Base-by-base conservation (phyloP, 2,797 vertebrate species). In the Enteromius argenteus region DNA sequence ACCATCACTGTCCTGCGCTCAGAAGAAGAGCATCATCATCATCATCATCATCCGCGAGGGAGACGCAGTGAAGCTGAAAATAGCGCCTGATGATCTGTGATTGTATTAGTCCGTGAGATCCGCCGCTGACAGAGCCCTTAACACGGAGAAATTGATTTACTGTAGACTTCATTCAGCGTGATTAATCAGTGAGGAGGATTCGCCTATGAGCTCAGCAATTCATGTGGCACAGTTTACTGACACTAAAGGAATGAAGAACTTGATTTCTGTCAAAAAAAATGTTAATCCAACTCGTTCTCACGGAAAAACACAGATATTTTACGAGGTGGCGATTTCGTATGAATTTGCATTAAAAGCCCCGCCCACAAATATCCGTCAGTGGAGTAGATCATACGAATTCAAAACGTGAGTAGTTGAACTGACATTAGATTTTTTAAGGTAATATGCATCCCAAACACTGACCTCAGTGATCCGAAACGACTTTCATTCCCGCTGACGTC, bases 61-160 rank as follows among this genome's bases (percentile, higher is more conserved):
- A 60, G 64, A 85, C 53, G 82, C 88, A 87, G 17, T 83, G 75
- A 77, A 89, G 88, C 88, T 87, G 88, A 89, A 89, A 80, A 89
- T 82, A 46, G 56, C 53, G 17, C 73, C 51, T 77, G 81, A 42
- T 68, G 64, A 81, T 80, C 23, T 67, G 7, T 85, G 84, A 86
- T 84, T 73, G 80, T 67, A 23, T 84, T 84, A 49, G 67, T 83
- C 44, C 11, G 73, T 53, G 58, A 21, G 74, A 53, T 84, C 79
- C n/a, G 72, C 32, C 51, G 35, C 71, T 84, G 72, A 88, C 77
- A 79, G 69, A 77, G 67, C 77, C 80, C 81, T 85, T 86, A 76
- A 79, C 81, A 80, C 35, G 85, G 37, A 83, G 69, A 69, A 58
- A 88, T 81, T 81, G 39, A 85, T 87, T 86, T 81, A 85, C 86